Conservation (phyloP, 2,888 invertebrate species). For the Isoperla grammatica region DNA sequence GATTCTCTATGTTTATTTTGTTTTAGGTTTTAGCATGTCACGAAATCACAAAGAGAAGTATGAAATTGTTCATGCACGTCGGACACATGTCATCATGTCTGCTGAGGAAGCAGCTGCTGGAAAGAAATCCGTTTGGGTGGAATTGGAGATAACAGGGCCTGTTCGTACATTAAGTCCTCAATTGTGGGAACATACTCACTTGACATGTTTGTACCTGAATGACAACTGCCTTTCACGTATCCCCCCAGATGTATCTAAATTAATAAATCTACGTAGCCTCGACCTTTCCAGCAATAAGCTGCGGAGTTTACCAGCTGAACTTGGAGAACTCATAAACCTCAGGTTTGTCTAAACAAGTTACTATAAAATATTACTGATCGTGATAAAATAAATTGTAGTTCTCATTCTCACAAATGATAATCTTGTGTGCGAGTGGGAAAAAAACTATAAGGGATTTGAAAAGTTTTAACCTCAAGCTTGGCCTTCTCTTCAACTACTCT, state of each 20-base stretch:
- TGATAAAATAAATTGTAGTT: too few species aligned
- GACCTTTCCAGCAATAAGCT: constrained; percentile 95
- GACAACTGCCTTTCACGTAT: constrained; percentile 90
- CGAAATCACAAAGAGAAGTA: constrained; percentile 31
- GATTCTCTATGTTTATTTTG: not conserved
- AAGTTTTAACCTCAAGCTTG: too few species aligned
- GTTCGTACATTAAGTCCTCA: constrained; percentile 90
- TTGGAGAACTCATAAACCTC: constrained; percentile 93
- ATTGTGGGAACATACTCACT: constrained; percentile 84
- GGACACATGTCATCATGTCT: constrained; percentile 88
- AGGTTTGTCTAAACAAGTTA: constrained; percentile 65
- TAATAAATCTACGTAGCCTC: constrained; percentile 77
- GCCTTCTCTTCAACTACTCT: too few species aligned
- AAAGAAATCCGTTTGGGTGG: constrained; percentile 88
- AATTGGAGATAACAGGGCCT: constrained; percentile 88
- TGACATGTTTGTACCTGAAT: constrained; percentile 92
- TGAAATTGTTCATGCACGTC: constrained; percentile 59
- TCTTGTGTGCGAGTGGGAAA: too few species aligned
- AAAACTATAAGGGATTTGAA: too few species aligned
- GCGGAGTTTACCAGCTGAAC: constrained; percentile 87
- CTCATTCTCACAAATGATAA: too few species aligned
- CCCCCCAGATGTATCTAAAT: constrained; percentile 82
- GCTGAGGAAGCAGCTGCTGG: constrained; percentile 88
- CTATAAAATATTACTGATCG: too few species aligned
- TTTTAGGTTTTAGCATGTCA: constrained; percentile 45